Base-by-base conservation (phyloP, 2,888 invertebrate species). In the Frankliniella fusca region DNA sequence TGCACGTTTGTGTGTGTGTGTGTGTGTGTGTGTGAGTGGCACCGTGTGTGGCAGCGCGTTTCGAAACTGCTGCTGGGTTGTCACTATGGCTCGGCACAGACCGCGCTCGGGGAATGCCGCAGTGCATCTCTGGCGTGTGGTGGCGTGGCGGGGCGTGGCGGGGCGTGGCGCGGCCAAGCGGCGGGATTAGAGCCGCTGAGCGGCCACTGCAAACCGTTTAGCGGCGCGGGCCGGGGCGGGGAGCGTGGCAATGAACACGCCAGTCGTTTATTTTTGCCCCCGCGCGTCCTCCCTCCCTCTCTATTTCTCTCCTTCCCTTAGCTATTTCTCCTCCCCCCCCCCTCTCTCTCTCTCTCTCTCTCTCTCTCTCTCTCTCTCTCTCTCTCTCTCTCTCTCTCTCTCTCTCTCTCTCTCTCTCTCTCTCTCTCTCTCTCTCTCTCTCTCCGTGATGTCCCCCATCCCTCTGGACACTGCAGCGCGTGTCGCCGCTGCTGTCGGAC, bases 21-120 rank as follows among this genome's bases (percentile, higher is more conserved):
- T 15, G 61, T 15, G 61, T 61, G 61, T 61, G 61, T 61, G 61
- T 61, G 61, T 61, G 61, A 20, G 61, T 61, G 18, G 61, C 61
- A 61, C 61, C 61, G 61, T 61, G 61, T 61, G 61, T 61, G 61
- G 61, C 61, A 18, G 61, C 61, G 61, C 61, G 61, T 61, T 61
- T 61, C 61, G 61, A 61, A 61, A 61, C 61, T 61, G 61, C 61
- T n/a, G 18, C 61, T n/a, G 61, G 38, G 20, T 61, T 61, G 61
- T 61, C 61, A 61, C 61, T 61, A 18, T 54, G 61, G 61, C 61
- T 20, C 61, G 61, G 61, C 61, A 15, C 20, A 10, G 61, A 18
- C 61, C 20, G 61, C 61, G 12, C 54, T 8, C 61, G 61, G 61
- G 61, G 61, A 61, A 61, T 61, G 61, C 61, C 61, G 18, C 70